Percentiles rank a stretch among this genome's conserved stretches.
phyloP scores from a whole-genome alignment of 2,113 vertebrate genomes.

The Coptodon bakossiorum region DNA sequence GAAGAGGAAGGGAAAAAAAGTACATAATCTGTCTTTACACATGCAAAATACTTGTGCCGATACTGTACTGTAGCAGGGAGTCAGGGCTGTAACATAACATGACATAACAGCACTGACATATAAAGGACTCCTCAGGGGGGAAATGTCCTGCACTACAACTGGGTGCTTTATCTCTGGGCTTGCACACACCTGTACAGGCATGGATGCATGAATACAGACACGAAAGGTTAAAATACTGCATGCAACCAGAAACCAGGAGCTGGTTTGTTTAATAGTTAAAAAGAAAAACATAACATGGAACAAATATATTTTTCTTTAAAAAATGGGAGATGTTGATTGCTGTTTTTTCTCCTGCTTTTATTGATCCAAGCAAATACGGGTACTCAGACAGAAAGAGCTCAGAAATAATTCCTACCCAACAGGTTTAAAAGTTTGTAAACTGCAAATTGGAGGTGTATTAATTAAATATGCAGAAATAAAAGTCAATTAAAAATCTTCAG shows the following conservation, averaged over 20 bases:
- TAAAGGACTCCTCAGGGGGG: slow-evolving; percentile 12
- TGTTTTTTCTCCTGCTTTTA: not conserved
- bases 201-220: not conserved
- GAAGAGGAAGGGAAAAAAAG: slow-evolving; percentile 10
- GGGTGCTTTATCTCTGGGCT: slow-evolving; percentile 2
- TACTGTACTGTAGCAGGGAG: not conserved
- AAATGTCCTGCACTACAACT: not conserved
- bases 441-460: slow-evolving; percentile 27
- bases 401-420: not conserved
- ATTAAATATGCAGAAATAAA: slow-evolving; percentile 56
- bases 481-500: slow-evolving; percentile 49
- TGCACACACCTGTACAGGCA: not conserved
- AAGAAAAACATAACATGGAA: not conserved
- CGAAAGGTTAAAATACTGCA: not conserved
- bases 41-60: slow-evolving; percentile 27
- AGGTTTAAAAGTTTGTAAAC: slow-evolving; percentile 17
- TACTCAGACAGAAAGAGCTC: not conserved
- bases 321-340: not conserved
- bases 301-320: not conserved
- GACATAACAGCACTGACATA: slow-evolving; percentile 42
- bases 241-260: not conserved
- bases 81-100: slow-evolving; percentile 29
- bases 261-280: not conserved
- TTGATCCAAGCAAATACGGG: not conserved
- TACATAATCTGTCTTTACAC: slow-evolving; percentile 30